Base-by-base conservation (phyloP, 2,888 invertebrate genomes). In the Rhaphigaster nebulosa region DNA sequence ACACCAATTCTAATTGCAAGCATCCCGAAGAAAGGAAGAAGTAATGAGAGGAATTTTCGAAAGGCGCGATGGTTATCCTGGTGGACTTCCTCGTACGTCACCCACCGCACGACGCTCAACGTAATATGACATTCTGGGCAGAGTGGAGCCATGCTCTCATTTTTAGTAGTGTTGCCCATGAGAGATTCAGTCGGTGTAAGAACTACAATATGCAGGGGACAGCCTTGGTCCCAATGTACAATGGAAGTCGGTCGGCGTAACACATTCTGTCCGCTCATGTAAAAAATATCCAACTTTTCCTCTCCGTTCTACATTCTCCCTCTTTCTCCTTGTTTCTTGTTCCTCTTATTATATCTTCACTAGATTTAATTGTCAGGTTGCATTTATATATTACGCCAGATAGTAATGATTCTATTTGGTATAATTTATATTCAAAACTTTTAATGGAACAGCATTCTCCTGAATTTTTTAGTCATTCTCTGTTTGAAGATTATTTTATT, bases 201-300 rank as follows among this genome's bases (percentile, higher is more conserved):
- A 26, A 12, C 12, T 38, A 84, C 41, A 41, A 38, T 84, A 84
- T 84, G 10, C 84, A 84, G 45, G n/a, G 18, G 45, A 23, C 84
- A 84, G n/a, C 45, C 84, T 84, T 84, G 84, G 45, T 84, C 84
- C n/a, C 41, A 3, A 84, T 84, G 84, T 84, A 45, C 84, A 45
- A 45, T 84, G 84, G 84, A 84, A 84, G 45, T 84, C 84, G 84
- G 84, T 50, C 84, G 84, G 26, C 84, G 84, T 84, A 84, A 84
- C 84, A 84, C 84, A 84, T 84, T 45, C 84, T 84, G 84, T 13
- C 26, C 38, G 45, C 84, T 45, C 84, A 26, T 45, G 84, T 84
- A 84, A 84, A 84, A 84, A 84, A 45, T 45, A 45, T 38, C 84
- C 10, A 76, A 84, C 84, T 84, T 41, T 45, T 84, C 45, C 45